These are phyloP conservation scores for Chaetodon trifasciatus DNA, from an alignment of 2,797 vertebrate species.

Conservation along the genomic window DNA sequence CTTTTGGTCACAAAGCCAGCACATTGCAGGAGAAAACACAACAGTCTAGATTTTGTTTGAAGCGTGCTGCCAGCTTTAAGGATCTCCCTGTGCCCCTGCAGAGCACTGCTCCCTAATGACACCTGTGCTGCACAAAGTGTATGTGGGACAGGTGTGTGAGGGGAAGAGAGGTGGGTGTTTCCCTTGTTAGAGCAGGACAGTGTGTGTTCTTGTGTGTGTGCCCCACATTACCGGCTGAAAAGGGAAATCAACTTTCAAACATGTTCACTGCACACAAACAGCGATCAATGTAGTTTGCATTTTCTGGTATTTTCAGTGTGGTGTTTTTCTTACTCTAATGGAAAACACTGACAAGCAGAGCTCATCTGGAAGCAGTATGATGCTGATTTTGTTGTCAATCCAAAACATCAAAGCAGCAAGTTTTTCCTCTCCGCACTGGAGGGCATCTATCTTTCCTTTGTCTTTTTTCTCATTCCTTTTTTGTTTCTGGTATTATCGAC, in stretches of 20 bases:
- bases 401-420: not conserved
- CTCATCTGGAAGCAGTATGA: not conserved
- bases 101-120: constrained; percentile 27
- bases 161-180: constrained; percentile 52
- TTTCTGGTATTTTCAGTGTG: not conserved
- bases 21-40: constrained; percentile 7
- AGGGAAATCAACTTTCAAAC: constrained; percentile 2
- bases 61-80: constrained; percentile 28
- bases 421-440: not conserved
- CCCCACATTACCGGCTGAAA: not conserved
- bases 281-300: not conserved
- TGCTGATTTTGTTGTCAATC: not conserved
- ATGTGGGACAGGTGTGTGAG: constrained; percentile 79
- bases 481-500: not conserved
- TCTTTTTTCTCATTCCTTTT: not conserved
- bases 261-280: not conserved
- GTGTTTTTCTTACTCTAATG: not conserved
- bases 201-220: not conserved
- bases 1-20: constrained; percentile 12
- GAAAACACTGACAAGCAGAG: not conserved
- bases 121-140: constrained; percentile 44
- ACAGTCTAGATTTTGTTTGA: constrained; percentile 54
- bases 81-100: constrained; percentile 1
- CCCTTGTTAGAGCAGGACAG: constrained; percentile 7
- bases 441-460: not conserved